Conservation (phyloP, 37 sponge, comb jelly and placozoan species). For the Oopsacas minuta region DNA sequence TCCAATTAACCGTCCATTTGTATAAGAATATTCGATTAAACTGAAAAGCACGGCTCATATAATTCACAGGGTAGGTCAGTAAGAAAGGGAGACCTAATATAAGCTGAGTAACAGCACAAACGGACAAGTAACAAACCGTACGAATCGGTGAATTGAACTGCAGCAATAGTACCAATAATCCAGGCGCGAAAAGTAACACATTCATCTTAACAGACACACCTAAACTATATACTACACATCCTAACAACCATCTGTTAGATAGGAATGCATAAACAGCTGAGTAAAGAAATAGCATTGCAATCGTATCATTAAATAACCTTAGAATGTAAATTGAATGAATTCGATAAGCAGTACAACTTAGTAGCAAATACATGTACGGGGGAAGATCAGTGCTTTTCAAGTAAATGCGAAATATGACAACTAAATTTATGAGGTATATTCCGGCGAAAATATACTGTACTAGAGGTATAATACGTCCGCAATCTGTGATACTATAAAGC, state of each 20-base stretch:
- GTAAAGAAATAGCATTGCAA: conserved; percentile 80
- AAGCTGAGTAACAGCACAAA: conserved; percentile 64
- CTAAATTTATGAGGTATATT: conserved; percentile 55
- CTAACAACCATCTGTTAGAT: conserved; percentile 43
- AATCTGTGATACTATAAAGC: conserved; percentile 54
- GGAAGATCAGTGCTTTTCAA: conserved; percentile 32
- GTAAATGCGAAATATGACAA: conserved; percentile 42
- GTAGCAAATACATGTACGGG: conserved; percentile 51
- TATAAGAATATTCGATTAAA: conserved; percentile 69
- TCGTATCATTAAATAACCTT: conserved; percentile 85
- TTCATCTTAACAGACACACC: conserved; percentile 97
- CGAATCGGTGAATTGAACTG: conserved; percentile 30
- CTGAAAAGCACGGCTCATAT: conserved; percentile 69
- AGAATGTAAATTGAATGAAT: conserved; percentile 89
- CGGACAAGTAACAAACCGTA: conserved; percentile 30
- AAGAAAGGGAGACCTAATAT: conserved; percentile 72
- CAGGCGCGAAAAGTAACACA: conserved; percentile 85
- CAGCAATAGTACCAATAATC: conserved; percentile 55
- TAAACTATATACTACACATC: conserved; percentile 67
- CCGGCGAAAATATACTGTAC: conserved; percentile 77
- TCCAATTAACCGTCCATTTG: conserved; percentile 95
- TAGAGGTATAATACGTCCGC: conserved; percentile 44
- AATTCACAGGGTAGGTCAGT: conserved; percentile 39
- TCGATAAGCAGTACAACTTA: conserved; percentile 59
- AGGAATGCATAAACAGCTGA: conserved; percentile 38